Conservation (phyloP, 2,797 vertebrate genomes). For the Sebastes itinus region DNA sequence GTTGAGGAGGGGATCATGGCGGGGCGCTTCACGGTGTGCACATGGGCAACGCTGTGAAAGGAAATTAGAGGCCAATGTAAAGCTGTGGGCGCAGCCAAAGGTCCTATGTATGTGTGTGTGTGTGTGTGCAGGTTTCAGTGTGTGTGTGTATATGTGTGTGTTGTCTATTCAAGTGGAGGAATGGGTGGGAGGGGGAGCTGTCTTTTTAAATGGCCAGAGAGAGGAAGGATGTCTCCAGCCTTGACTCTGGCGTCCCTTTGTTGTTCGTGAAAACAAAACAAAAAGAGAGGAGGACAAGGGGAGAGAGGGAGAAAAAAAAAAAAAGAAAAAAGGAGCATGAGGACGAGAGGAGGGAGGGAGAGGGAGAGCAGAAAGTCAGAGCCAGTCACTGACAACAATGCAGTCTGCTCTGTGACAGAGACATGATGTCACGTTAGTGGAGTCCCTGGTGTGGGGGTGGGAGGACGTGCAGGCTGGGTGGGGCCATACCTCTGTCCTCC, state of each 20-base stretch:
- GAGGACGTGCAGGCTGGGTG: constrained; percentile 69
- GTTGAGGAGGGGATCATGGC: background rate
- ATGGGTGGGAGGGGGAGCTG: constrained; percentile 57
- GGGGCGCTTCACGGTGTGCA: constrained; percentile 30
- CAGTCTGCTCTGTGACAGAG: constrained; percentile 75
- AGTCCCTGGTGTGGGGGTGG: constrained; percentile 71
- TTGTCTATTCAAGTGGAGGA: constrained; percentile 59
- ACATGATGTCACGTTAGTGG: constrained; percentile 80
- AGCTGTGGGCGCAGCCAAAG: constrained; percentile 58
- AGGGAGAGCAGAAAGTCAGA: constrained; percentile 59
- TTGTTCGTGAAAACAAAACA: constrained; percentile 80
- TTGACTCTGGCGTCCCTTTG: constrained; percentile 79
- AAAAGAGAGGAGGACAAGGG: constrained; percentile 65
- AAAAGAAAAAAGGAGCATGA: constrained; percentile 31
- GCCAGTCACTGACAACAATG: constrained; percentile 77
- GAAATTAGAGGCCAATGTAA: constrained; percentile 70
- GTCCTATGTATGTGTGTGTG: constrained; percentile 23
- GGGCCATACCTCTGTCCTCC: constrained; percentile 70
- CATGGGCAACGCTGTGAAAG: constrained; percentile 30
- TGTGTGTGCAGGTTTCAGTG: background rate
- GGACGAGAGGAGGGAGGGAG: constrained; percentile 51
- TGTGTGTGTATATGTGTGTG: constrained; percentile 7
- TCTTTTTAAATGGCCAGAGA: constrained; percentile 66
- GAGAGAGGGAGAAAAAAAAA: constrained; percentile 42
- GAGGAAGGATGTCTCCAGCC: constrained; percentile 75